These are phyloP conservation scores for Rhineura floridana DNA, from an alignment of 2,113 vertebrate species.

Conservation along the genomic window DNA sequence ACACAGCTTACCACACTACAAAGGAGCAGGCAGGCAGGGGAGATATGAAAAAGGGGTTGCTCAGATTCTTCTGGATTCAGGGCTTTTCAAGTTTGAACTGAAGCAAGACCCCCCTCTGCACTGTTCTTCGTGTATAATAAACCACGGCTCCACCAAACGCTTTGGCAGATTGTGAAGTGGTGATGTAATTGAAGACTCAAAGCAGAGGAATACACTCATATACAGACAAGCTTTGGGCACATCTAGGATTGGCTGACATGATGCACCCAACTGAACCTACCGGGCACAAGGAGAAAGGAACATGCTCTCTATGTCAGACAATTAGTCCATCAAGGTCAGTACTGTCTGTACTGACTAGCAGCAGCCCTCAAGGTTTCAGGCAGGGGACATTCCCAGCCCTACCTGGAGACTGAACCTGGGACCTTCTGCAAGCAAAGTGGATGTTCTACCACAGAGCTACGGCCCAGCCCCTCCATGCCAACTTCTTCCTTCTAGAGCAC, in stretches of 20 bases:
- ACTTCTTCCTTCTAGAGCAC: too few species aligned
- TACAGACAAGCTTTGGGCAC: background rate
- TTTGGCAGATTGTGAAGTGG: constrained; percentile 20
- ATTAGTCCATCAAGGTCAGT: too few species aligned
- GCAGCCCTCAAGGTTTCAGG: too few species aligned
- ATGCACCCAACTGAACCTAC: background rate
- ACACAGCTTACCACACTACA: constrained; percentile 48
- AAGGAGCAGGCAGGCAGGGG: background rate
- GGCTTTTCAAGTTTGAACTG: background rate
- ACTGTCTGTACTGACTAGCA: too few species aligned
- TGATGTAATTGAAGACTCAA: constrained; percentile 12
- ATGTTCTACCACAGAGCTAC: too few species aligned
- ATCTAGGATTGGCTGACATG: background rate
- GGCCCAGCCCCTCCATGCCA: too few species aligned
- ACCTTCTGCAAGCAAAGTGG: too few species aligned
- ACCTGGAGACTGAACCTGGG: too few species aligned
- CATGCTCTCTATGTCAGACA: too few species aligned
- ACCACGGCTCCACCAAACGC: constrained; percentile 26
- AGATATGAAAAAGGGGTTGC: constrained; percentile 28
- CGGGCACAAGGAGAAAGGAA: background rate
- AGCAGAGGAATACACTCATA: constrained; percentile 11
- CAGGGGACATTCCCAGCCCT: too few species aligned
- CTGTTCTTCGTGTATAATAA: constrained; percentile 34
- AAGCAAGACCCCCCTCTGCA: constrained; percentile 32
- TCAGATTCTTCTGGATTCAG: too few species aligned